Conservation (phyloP, 1,140 invertebrate genomes). For the Xylocopa sonorina region DNA sequence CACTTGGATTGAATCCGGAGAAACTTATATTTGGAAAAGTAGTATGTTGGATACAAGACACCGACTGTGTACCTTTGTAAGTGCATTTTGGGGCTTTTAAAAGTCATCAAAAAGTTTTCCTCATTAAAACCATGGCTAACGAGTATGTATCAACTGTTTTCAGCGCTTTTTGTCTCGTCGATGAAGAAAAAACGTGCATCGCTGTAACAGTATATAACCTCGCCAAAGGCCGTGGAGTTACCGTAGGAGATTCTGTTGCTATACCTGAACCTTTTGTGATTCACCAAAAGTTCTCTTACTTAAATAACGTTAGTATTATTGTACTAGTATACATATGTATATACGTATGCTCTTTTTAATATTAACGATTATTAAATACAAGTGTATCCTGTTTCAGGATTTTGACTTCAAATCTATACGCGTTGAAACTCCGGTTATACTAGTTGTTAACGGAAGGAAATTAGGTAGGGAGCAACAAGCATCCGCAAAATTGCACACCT, state of each 20-base stretch:
- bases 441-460: constrained; percentile 90
- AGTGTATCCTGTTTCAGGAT: constrained; percentile 81
- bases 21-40: constrained; percentile 90
- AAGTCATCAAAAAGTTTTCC: too few relatives aligned
- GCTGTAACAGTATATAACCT: constrained; percentile 93
- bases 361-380: constrained; percentile 22
- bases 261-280: constrained; percentile 90
- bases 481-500: constrained; percentile 80
- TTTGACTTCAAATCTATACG: constrained; percentile 88
- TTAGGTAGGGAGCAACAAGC: constrained; percentile 87
- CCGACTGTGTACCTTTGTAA: constrained; percentile 91
- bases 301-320: constrained; percentile 82
- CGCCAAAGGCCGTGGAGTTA: constrained; percentile 90
- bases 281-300: constrained; percentile 84
- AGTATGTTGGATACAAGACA: constrained; percentile 89
- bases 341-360: constrained; percentile 4
- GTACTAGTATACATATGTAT: neutral
- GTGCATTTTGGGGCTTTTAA: constrained; percentile 65
- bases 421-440: constrained; percentile 88
- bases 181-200: constrained; percentile 87
- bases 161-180: constrained; percentile 92
- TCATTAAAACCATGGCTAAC: neutral
- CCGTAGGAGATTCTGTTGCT: constrained; percentile 91
- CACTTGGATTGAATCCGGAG: constrained; percentile 84
- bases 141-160: constrained; percentile 75